Base-by-base conservation (phyloP, 2,888 invertebrate genomes). In the Odiellus spinosus region DNA sequence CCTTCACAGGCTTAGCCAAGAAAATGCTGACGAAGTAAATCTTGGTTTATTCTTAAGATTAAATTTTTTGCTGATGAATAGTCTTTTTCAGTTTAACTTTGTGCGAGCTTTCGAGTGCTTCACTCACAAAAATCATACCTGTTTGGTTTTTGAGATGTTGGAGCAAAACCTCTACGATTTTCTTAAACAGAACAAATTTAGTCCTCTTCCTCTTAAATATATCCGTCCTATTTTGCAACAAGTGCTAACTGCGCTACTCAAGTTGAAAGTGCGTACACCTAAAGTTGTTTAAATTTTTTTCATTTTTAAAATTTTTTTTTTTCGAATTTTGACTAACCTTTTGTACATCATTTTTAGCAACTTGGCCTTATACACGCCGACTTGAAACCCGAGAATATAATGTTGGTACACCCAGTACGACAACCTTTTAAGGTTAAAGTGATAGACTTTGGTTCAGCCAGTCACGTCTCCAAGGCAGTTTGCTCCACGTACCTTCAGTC, bases 141-240 rank as follows among this genome's bases (percentile, higher is more conserved):
- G 96, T 70, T 77, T 98, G 70, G 96, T 96, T 64, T 98, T 96
- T 68, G 98, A 99, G 73, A 96, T 99, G 95, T 78, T 99, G 61
- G 98, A 99, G 66, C 98, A 98, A 74, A 99, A 99, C 71, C 75
- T 99, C 58, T 99, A 99, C 71, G 98, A 99, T 74, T 99, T 96
- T 71, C 78, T 99, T 58, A 99, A 99, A 68, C 93, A 95, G 71
- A 96, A 98, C 73, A 98, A 98, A 73, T 99, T 99, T 72, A 90
- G 90, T 64, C 98, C 98, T 55, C 73, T 99, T 63, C 95, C 98
- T 47, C 76, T 99, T 57, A 95, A 93, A 68, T 95, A 87, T 69
- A 99, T 99, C 70, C 76, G 98, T 66, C 98, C 98, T 49, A 95
- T 99, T 62, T 76, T 98, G 62, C 95, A 98, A 71, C 98, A 99